Percentiles rank a stretch among this genome's conserved stretches.
phyloP scores from a whole-genome alignment of 2,113 vertebrate species.

The Telmatochromis bifrenatus region DNA sequence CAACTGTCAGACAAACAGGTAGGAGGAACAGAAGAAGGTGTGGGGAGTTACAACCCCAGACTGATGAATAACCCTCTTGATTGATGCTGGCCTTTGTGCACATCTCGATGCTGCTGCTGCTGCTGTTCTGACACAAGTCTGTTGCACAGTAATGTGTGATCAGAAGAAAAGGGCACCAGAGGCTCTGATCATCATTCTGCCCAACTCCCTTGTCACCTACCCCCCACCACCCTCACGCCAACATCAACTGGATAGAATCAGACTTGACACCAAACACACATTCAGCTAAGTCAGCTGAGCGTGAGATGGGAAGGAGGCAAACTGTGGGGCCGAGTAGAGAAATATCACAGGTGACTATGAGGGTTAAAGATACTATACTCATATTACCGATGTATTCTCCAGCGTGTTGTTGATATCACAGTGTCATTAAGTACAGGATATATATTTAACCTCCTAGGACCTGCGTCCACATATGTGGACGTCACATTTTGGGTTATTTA shows the following conservation, averaged over 20 bases:
- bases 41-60: constrained; percentile 50
- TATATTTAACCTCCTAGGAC: background rate
- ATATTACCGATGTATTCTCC: background rate
- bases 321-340: background rate
- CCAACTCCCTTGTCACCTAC: constrained; percentile 11
- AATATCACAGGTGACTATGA: background rate
- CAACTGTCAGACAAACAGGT: constrained; percentile 59
- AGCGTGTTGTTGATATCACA: background rate
- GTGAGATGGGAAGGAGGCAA: background rate
- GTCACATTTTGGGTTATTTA: too few species aligned
- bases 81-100: constrained; percentile 69
- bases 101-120: constrained; percentile 43
- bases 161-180: constrained; percentile 68
- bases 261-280: constrained; percentile 43
- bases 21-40: constrained; percentile 47
- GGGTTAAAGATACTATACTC: background rate
- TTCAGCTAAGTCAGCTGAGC: background rate
- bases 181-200: constrained; percentile 61
- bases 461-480: too few species aligned
- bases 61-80: constrained; percentile 62
- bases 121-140: constrained; percentile 61
- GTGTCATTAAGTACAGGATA: background rate
- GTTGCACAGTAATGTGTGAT: constrained; percentile 71
- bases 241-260: constrained; percentile 30
- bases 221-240: background rate